A percentile compares a stretch with the other conserved stretches of the same genome.
phyloP scores from a whole-genome alignment of 23 tunicate genomes.

The Ascidia mentula region DNA sequence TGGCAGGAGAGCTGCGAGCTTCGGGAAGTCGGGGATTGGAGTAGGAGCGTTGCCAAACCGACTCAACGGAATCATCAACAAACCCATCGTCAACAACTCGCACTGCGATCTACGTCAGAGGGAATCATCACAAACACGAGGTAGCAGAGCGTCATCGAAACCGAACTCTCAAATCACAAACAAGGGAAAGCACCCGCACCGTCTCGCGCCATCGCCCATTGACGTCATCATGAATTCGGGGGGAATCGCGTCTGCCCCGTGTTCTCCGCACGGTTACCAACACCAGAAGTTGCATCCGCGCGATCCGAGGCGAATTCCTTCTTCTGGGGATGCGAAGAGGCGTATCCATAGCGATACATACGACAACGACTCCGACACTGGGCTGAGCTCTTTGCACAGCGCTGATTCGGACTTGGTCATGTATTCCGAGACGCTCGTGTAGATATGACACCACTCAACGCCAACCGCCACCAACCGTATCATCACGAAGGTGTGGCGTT shows the following conservation, averaged over 20 bases:
- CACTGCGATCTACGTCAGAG: conserved; percentile 32
- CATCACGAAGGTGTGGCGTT: neutral
- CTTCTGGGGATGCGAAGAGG: neutral
- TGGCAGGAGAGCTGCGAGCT: conserved; percentile 26
- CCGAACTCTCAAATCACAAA: neutral
- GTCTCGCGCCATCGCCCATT: conserved; percentile 8
- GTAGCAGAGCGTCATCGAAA: neutral
- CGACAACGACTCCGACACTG: conserved; percentile 95
- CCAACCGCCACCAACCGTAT: neutral
- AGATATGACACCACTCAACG: too few species aligned
- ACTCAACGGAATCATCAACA: conserved; percentile 23
- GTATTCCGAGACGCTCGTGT: conserved; percentile 82
- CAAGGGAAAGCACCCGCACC: neutral
- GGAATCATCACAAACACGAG: neutral
- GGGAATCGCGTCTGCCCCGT: conserved; percentile 32
- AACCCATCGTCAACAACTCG: conserved; percentile 49
- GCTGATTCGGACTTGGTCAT: conserved; percentile 58
- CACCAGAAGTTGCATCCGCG: neutral
- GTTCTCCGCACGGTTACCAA: conserved; percentile 26
- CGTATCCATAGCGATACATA: conserved; percentile 14
- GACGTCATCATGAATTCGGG: conserved; percentile 10
- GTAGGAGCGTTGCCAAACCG: conserved; percentile 18
- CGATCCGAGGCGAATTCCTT: conserved; percentile 2
- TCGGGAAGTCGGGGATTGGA: conserved; percentile 28
- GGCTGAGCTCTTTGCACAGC: conserved; percentile 83